These are phyloP conservation scores for Pollachius pollachius DNA, from an alignment of 2,113 vertebrate species.

Conservation along the genomic window DNA sequence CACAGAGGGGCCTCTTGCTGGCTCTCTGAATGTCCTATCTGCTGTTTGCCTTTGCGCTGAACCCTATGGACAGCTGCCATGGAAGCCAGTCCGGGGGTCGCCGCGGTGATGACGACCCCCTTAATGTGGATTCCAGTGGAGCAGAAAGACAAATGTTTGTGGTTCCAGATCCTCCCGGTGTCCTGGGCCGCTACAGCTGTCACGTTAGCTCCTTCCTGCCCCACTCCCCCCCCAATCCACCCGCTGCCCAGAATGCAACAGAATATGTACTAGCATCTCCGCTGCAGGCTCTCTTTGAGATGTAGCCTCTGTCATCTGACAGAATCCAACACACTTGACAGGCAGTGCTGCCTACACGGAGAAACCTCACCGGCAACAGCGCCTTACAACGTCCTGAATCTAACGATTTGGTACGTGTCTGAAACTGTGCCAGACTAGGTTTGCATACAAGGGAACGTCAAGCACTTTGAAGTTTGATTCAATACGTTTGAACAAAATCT, in stretches of 20 bases:
- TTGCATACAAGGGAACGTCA: too few species aligned
- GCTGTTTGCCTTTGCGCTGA: slow-evolving; percentile 49
- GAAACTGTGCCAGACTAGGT: too few species aligned
- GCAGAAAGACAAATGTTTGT: slow-evolving; percentile 62
- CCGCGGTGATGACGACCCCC: slow-evolving; percentile 54
- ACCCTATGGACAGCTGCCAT: slow-evolving; percentile 56
- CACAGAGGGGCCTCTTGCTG: slow-evolving; percentile 22
- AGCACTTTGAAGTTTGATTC: too few species aligned
- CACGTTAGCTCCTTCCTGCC: slow-evolving; percentile 43
- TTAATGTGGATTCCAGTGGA: slow-evolving; percentile 65
- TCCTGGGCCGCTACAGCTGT: slow-evolving; percentile 58
- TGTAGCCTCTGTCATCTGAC: slow-evolving; percentile 40
- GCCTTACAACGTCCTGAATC: too few species aligned
- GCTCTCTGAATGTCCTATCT: slow-evolving; percentile 34
- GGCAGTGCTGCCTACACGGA: slow-evolving; percentile 21
- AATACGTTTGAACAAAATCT: background rate
- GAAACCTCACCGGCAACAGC: too few species aligned
- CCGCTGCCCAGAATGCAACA: slow-evolving; percentile 30
- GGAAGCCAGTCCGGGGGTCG: slow-evolving; percentile 36
- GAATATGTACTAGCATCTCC: slow-evolving; percentile 32
- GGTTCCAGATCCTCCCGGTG: slow-evolving; percentile 42
- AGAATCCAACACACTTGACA: slow-evolving; percentile 37
- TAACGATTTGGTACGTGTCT: too few species aligned
- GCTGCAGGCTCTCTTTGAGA: slow-evolving; percentile 25
- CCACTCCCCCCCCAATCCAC: slow-evolving; percentile 9